phyloP scores from a whole-genome alignment of 1,140 invertebrate genomes.

The Brachionus calyciflorus region DNA sequence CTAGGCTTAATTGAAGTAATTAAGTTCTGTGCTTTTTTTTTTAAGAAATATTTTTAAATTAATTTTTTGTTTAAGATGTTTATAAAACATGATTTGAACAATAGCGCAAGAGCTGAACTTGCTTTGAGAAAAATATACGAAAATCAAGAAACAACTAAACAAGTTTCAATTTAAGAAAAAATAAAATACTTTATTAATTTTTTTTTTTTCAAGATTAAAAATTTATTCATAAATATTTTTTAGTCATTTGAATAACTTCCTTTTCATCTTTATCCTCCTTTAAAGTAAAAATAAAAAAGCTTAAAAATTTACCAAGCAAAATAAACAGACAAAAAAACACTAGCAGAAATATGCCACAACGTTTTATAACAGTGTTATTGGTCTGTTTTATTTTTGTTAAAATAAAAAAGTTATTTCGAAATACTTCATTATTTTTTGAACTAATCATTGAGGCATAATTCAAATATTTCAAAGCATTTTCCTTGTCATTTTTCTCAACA shows the following conservation, averaged over 20 bases:
- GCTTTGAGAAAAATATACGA: background rate
- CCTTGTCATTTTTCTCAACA: background rate
- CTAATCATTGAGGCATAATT: background rate
- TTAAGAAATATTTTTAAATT: background rate
- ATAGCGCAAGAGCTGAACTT: background rate
- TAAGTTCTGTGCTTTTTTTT: background rate
- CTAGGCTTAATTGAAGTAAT: background rate
- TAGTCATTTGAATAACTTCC: background rate
- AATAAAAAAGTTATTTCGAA: no score
- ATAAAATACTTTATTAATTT: no score
- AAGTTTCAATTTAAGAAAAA: no score
- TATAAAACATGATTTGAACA: background rate
- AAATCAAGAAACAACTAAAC: no score
- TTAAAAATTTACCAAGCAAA: background rate
- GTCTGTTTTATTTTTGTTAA: no score
- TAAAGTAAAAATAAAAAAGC: no score
- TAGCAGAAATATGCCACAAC: no score
- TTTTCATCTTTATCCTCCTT: conserved; percentile 19
- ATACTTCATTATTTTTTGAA: background rate
- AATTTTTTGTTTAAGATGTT: conserved; percentile 17
- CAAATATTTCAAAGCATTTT: background rate
- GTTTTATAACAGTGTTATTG: no score
- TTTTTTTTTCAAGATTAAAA: no score
- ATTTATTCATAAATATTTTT: background rate
- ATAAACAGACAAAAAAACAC: no score